Conservation (phyloP, 2,888 invertebrate genomes). For the Fabriciana adippe region DNA sequence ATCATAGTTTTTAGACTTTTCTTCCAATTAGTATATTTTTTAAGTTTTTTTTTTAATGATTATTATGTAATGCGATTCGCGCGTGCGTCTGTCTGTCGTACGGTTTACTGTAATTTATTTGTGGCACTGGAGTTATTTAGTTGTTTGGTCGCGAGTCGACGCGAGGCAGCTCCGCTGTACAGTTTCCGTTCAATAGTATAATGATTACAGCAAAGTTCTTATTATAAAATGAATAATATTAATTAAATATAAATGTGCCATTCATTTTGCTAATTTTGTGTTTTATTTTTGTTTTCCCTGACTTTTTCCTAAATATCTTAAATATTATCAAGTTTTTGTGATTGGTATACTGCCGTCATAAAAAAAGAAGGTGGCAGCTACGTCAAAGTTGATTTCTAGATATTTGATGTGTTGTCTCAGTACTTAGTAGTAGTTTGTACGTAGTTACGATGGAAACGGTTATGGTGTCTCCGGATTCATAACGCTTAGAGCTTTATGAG, state of each 20-base stretch:
- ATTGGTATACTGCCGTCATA: too few relatives aligned
- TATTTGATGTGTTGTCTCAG: too few relatives aligned
- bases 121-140: conserved; percentile 51
- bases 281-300: conserved; percentile 61
- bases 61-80: conserved; percentile 16
- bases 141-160: conserved; percentile 44
- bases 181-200: conserved; percentile 41
- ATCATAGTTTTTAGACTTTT: conserved; percentile 67
- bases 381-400: too few relatives aligned
- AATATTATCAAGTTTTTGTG: too few relatives aligned
- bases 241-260: conserved; percentile 84
- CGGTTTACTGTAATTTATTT: conserved; percentile 61
- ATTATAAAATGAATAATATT: conserved; percentile 82
- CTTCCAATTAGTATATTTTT: conserved; percentile 74
- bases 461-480: too few relatives aligned
- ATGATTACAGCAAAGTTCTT: conserved; percentile 78
- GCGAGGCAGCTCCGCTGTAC: conserved; percentile 39
- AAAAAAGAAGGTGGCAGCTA: too few relatives aligned
- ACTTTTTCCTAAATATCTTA: neutral
- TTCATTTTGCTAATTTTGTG: conserved; percentile 81
- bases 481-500: too few relatives aligned
- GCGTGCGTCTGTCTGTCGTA: conserved; percentile 43
- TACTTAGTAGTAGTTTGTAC: too few relatives aligned
- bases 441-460: too few relatives aligned
- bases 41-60: conserved; percentile 62